phyloP scores from a whole-genome alignment of 2,888 invertebrate species.

The Octonoba sinensis region DNA sequence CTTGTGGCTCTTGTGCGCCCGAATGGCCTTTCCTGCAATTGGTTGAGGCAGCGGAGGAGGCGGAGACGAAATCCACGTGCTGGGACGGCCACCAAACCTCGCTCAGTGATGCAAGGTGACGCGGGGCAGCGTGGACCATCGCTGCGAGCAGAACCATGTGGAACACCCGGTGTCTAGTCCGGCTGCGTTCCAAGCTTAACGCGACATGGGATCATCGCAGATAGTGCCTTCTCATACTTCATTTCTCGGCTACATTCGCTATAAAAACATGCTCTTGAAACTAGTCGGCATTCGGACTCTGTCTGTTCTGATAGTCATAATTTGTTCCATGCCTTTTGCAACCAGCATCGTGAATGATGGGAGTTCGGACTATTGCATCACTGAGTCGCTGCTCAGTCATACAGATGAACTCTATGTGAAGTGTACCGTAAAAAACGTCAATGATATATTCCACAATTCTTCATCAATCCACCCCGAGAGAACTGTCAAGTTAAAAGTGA shows the following conservation, averaged over 20 bases:
- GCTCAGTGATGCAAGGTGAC: constrained; percentile 24
- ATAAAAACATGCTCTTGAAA: constrained; percentile 7
- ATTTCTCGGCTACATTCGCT: not conserved
- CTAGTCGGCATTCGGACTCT: constrained; percentile 4
- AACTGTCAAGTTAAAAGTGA: constrained; percentile 83
- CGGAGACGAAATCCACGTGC: constrained; percentile 45
- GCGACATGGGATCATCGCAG: constrained; percentile 18
- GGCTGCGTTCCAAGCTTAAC: constrained; percentile 1
- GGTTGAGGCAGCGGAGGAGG: constrained; percentile 26
- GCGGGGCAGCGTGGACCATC: constrained; percentile 13
- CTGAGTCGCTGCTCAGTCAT: constrained; percentile 19
- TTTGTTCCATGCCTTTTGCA: not conserved
- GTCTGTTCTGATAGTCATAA: constrained; percentile 17
- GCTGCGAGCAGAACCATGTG: constrained; percentile 21
- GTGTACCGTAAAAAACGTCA: constrained; percentile 64
- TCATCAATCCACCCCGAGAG: constrained; percentile 87
- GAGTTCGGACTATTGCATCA: constrained; percentile 51
- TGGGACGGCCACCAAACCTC: constrained; percentile 18
- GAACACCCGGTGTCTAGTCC: constrained; percentile 5
- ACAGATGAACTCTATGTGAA: constrained; percentile 54
- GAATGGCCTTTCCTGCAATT: constrained; percentile 39
- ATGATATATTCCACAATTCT: constrained; percentile 86
- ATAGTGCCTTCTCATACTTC: constrained; percentile 21
- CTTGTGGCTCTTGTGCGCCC: constrained; percentile 3
- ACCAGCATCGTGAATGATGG: not conserved